A percentile compares a stretch with the other conserved stretches of the same genome.
Evolutionary conservation across 2,113 vertebrate species (phyloP).

Genomic region (Zosterops lateralis): DNA sequence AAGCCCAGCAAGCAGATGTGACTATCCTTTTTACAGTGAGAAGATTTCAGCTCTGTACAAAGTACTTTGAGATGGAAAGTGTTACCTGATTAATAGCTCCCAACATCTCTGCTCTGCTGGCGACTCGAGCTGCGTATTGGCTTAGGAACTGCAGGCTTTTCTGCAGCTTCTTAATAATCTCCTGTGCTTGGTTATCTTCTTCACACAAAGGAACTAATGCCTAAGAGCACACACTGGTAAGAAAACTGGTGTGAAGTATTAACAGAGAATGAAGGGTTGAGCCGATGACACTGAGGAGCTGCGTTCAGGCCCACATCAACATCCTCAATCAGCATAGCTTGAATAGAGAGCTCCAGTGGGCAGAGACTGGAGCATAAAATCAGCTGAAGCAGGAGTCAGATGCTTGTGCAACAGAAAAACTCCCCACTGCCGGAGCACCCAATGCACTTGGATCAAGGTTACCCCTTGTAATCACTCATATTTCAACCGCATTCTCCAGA

Average conservation of each 20-base stretch:
- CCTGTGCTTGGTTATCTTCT: constrained; percentile 88
- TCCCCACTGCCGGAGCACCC: neutral
- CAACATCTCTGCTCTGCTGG: constrained; percentile 92
- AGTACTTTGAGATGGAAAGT: neutral
- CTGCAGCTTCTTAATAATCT: constrained; percentile 89
- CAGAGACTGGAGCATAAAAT: neutral
- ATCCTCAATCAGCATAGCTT: neutral
- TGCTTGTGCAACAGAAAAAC: neutral
- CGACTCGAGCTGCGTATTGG: constrained; percentile 86
- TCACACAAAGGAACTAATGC: constrained; percentile 86
- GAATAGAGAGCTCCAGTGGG: neutral
- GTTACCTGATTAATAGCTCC: constrained; percentile 95
- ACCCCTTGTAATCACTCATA: neutral
- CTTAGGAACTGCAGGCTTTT: constrained; percentile 86
- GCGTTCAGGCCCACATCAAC: neutral
- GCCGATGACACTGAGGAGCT: no score
- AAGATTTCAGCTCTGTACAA: neutral
- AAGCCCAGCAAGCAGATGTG: neutral
- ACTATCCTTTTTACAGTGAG: neutral
- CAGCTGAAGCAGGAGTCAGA: neutral
- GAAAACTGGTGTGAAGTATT: neutral
- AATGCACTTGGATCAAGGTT: neutral
- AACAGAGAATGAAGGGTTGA: neutral
- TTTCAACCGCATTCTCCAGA: neutral
- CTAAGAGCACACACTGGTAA: constrained; percentile 53